A percentile compares a stretch with the other conserved stretches of the same genome.
Conservation (phyloP, 1,140 invertebrate genomes). For the Drosophila funebris region DNA sequence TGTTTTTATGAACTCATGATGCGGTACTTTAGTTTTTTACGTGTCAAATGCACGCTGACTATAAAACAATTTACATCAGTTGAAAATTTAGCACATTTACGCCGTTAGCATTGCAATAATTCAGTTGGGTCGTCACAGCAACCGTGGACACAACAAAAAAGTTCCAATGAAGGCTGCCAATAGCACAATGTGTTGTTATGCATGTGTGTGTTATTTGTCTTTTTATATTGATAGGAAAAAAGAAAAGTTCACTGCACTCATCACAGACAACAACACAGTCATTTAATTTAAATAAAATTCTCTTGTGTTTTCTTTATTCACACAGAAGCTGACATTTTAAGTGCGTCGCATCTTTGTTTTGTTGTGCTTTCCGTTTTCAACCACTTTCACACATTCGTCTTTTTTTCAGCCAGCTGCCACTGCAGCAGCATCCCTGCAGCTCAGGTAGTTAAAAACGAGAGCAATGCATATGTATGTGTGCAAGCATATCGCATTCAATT, state of each 20-base stretch:
- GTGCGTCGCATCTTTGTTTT: conserved; percentile 30
- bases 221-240: conserved; percentile 43
- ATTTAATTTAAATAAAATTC: conserved; percentile 40
- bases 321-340: conserved; percentile 26
- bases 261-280: conserved; percentile 17
- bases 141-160: conserved; percentile 35
- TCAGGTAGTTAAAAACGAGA: conserved; percentile 23
- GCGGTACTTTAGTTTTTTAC: conserved; percentile 1
- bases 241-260: conserved; percentile 65
- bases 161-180: background rate
- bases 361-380: conserved; percentile 49
- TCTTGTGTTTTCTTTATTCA: conserved; percentile 31
- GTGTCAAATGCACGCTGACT: background rate
- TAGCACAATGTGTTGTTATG: background rate
- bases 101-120: background rate
- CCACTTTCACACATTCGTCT: conserved; percentile 46
- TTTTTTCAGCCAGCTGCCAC: conserved; percentile 3
- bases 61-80: background rate
- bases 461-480: background rate
- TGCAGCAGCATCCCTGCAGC: conserved; percentile 63
- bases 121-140: conserved; percentile 17
- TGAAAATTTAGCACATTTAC: conserved; percentile 8
- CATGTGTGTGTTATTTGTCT: conserved; percentile 2
- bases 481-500: conserved; percentile 1
- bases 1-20: conserved; percentile 4